Conservation (phyloP, 2,888 invertebrate genomes). For the Xestobium rufovillosum region DNA sequence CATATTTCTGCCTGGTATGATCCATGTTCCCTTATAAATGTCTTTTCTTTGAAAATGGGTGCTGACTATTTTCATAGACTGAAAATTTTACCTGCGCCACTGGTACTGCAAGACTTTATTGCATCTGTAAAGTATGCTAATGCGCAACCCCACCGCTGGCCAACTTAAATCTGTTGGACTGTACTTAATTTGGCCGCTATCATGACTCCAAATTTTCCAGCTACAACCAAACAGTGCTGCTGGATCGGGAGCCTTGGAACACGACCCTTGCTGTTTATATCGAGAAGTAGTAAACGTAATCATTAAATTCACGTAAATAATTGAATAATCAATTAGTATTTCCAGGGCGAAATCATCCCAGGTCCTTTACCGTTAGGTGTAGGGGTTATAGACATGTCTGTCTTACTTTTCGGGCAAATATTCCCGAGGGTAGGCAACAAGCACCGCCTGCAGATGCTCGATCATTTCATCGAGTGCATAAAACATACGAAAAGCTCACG, state of each 20-base stretch:
- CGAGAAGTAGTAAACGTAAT: conserved; percentile 54
- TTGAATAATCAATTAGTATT: no score
- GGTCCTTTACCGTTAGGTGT: conserved; percentile 89
- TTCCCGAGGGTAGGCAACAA: conserved; percentile 93
- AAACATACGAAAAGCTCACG: conserved; percentile 86
- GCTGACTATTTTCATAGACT: no score
- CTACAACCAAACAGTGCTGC: conserved; percentile 90
- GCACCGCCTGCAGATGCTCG: conserved; percentile 94
- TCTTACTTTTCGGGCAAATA: conserved; percentile 85
- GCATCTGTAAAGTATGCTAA: no score
- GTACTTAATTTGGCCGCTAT: conserved; percentile 12
- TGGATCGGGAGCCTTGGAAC: conserved; percentile 93
- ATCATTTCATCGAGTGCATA: conserved; percentile 94
- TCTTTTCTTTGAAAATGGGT: no score
- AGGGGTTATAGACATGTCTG: conserved; percentile 92
- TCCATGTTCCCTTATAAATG: no score
- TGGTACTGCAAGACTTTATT: no score
- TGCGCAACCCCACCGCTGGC: no score
- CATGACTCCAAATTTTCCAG: conserved; percentile 45
- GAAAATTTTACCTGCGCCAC: no score
- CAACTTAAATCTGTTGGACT: background rate
- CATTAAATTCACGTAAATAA: conserved; percentile 9
- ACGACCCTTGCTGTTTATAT: conserved; percentile 90
- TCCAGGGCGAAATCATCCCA: conserved; percentile 54
- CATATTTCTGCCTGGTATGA: no score